Conservation (phyloP, 2,888 invertebrate species). For the Carpatolechia fugitivella region DNA sequence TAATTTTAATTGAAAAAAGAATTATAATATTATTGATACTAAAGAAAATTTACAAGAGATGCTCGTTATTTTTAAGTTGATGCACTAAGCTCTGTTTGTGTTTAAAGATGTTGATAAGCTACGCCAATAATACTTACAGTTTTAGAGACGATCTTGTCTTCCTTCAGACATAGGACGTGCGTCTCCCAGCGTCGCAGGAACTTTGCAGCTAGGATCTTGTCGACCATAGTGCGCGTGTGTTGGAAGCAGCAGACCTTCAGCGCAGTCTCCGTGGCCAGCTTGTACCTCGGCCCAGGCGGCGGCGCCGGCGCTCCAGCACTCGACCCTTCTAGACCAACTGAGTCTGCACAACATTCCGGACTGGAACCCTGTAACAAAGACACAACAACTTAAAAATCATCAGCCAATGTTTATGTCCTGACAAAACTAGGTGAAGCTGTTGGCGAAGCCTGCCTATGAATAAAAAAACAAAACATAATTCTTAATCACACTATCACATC, state of each 20-base stretch:
- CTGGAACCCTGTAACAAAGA: slow-evolving; percentile 64
- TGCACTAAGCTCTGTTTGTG: too few relatives aligned
- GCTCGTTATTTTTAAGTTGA: too few relatives aligned
- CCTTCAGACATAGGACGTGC: slow-evolving; percentile 84
- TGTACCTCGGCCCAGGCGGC: slow-evolving; percentile 81
- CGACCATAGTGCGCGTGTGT: slow-evolving; percentile 87
- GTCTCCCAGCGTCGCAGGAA: slow-evolving; percentile 88
- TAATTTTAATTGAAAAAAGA: too few relatives aligned
- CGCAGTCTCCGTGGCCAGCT: slow-evolving; percentile 85
- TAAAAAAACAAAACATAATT: too few relatives aligned
- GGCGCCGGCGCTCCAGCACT: slow-evolving; percentile 53
- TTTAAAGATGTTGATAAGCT: not conserved
- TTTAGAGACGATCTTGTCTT: slow-evolving; percentile 84
- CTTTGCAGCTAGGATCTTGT: slow-evolving; percentile 88
- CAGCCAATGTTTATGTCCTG: too few relatives aligned
- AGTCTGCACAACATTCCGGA: slow-evolving; percentile 74
- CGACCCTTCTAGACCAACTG: slow-evolving; percentile 54
- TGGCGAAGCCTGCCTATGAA: too few relatives aligned
- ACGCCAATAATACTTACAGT: slow-evolving; percentile 77
- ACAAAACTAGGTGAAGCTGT: too few relatives aligned
- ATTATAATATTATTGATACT: too few relatives aligned
- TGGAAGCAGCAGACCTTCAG: slow-evolving; percentile 87
- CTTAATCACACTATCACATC: too few relatives aligned
- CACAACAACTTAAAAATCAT: slow-evolving; percentile 18
- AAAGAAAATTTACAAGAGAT: too few relatives aligned